Evolutionary conservation across 92 coral and sea anemone genomes (phyloP), one percentile per base, ranked within the genome.

Genomic region (Galaxea fascicularis): DNA sequence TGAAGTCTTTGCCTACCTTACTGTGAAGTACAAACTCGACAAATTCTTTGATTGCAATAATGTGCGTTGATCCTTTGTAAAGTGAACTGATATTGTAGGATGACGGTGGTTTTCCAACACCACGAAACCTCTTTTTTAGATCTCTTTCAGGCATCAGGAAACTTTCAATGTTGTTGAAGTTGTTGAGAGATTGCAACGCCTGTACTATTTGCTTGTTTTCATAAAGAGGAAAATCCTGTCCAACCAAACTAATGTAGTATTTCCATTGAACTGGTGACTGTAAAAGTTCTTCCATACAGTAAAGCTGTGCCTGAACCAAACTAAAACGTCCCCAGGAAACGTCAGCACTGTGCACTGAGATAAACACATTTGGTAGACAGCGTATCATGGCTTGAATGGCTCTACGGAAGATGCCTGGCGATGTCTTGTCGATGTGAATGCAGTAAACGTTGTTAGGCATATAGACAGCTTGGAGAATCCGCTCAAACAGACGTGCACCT

Each of bases 191-290:
- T 39, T 76, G 65, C 22, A 91, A 73, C n/a, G 76, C 86, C 20
- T 1, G 16, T 53, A 53, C 59, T 4, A 53, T 53, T 13, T 53
- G 20, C 14, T 16, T 9, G 1, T 52, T 91, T 3, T 83, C 85
- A 63, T 79, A 83, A 25, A 91, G 82, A 16, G 95, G 95, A 80
- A 91, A 85, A 57, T 91, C 95, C 72, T 91, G 95, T 52, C 95
- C 95, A 25, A 83, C 52, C 26, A 91, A 25, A 59, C 69, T 91
- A 66, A 88, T 91, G 21, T 82, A 88, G 59, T 91, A 91, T 78
- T 88, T 91, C 94, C 94, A 91, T 21, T 44, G 28, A 21, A 82
- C 68, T 16, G 51, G 47, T 47, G 83, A 64, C 56, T 58, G 24
- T 21, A 66, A 54, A 11, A 91, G 86, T 44, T 91, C 92, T 22